These are phyloP conservation scores for Hyperopisus bebe DNA, from an alignment of 2,113 vertebrate species.

Conservation along the genomic window DNA sequence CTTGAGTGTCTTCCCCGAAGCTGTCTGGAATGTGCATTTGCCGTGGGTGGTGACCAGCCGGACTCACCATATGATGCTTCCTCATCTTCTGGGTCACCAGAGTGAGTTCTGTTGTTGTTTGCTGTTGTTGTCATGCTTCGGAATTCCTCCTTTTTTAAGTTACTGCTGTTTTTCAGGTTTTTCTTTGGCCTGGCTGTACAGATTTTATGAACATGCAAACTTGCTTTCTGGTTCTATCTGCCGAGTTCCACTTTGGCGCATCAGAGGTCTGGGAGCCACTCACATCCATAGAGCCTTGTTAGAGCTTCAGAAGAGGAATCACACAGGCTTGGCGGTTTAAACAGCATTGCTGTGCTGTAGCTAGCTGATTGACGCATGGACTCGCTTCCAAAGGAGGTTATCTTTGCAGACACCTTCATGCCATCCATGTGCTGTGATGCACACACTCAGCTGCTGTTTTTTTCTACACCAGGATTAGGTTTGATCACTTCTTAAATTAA, in stretches of 20 bases:
- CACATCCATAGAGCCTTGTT: neutral
- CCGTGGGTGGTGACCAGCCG: neutral
- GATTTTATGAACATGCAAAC: neutral
- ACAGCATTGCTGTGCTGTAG: neutral
- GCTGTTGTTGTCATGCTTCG: neutral
- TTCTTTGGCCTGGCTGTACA: neutral
- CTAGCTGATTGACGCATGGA: neutral
- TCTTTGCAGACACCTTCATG: neutral
- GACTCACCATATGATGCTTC: neutral
- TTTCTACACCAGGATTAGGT: neutral
- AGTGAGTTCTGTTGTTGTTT: neutral
- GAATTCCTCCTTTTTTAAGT: neutral
- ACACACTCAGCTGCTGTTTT: neutral
- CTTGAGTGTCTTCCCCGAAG: neutral
- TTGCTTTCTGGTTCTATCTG: neutral
- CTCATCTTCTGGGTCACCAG: neutral
- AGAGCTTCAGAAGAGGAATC: neutral
- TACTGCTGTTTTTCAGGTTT: neutral
- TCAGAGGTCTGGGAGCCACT: neutral
- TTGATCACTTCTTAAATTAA: neutral
- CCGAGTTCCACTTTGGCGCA: neutral
- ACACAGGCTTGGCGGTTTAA: neutral
- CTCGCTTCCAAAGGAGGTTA: neutral
- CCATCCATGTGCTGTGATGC: neutral
- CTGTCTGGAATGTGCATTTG: constrained; percentile 9